phyloP scores from a whole-genome alignment of 2,797 vertebrate species.

The Epinephelus coioides region DNA sequence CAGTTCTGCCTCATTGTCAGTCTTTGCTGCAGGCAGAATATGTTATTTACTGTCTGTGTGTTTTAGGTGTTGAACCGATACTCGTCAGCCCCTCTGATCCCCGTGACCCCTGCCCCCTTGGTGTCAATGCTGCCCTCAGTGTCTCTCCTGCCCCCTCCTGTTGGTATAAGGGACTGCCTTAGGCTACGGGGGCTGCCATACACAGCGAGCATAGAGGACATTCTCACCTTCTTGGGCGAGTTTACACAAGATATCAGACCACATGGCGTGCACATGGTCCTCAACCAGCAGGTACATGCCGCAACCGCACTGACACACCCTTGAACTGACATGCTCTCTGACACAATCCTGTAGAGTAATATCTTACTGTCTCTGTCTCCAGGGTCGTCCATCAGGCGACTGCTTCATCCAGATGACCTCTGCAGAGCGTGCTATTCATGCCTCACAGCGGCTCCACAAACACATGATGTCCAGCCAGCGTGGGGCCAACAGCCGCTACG shows the following conservation, averaged over 20 bases:
- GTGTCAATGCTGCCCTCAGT: constrained; percentile 88
- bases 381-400: constrained; percentile 96
- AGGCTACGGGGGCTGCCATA: constrained; percentile 95
- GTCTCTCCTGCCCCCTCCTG: constrained; percentile 89
- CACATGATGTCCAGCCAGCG: constrained; percentile 85
- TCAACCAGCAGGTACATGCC: constrained; percentile 94
- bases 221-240: constrained; percentile 95
- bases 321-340: constrained; percentile 10
- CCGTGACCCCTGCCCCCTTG: constrained; percentile 86
- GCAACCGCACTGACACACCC: constrained; percentile 44
- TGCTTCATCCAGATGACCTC: constrained; percentile 98
- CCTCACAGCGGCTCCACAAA: constrained; percentile 96
- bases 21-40: constrained; percentile 4
- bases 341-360: constrained; percentile 4
- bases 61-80: constrained; percentile 95
- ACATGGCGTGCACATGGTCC: constrained; percentile 98
- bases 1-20: background rate
- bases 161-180: constrained; percentile 90
- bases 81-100: constrained; percentile 92
- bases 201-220: constrained; percentile 95
- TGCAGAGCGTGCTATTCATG: constrained; percentile 90
- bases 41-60: constrained; percentile 39
- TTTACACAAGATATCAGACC: constrained; percentile 94
- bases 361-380: constrained; percentile 21
- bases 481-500: constrained; percentile 94